phyloP scores from a whole-genome alignment of 2,113 vertebrate species.

The Neolamprologus longior region DNA sequence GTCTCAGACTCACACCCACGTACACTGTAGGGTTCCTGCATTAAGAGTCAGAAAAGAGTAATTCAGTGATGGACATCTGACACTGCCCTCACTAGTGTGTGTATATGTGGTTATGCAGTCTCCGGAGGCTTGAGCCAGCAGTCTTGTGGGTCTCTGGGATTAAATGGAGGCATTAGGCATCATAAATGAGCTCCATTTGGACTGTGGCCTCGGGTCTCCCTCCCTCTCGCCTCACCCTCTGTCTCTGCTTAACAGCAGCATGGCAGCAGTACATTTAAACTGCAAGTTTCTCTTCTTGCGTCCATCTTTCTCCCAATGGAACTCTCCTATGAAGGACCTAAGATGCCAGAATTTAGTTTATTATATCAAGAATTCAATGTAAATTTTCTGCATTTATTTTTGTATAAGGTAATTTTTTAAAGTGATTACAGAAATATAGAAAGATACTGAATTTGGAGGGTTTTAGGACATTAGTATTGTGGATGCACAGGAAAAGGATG shows the following conservation, averaged over 20 bases:
- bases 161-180: slow-evolving; percentile 45
- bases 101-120: neutral
- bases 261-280: neutral
- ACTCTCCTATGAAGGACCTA: neutral
- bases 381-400: neutral
- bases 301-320: neutral
- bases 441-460: neutral
- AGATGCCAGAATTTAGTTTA: neutral
- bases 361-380: neutral
- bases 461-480: neutral
- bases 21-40: neutral
- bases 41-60: neutral
- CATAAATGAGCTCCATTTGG: slow-evolving; percentile 53
- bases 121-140: neutral
- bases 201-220: slow-evolving; percentile 24
- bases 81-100: neutral
- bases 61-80: neutral
- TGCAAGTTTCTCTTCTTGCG: neutral
- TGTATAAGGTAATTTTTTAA: neutral
- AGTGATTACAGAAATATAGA: neutral
- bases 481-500: neutral
- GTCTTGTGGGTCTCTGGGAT: slow-evolving; percentile 23
- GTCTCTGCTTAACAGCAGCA: slow-evolving; percentile 3
- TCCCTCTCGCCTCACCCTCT: neutral
- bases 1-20: neutral